Percentiles rank a stretch among this genome's conserved stretches.
Conservation (phyloP, 2,888 invertebrate species). For the Chymomyza fuscimana region DNA sequence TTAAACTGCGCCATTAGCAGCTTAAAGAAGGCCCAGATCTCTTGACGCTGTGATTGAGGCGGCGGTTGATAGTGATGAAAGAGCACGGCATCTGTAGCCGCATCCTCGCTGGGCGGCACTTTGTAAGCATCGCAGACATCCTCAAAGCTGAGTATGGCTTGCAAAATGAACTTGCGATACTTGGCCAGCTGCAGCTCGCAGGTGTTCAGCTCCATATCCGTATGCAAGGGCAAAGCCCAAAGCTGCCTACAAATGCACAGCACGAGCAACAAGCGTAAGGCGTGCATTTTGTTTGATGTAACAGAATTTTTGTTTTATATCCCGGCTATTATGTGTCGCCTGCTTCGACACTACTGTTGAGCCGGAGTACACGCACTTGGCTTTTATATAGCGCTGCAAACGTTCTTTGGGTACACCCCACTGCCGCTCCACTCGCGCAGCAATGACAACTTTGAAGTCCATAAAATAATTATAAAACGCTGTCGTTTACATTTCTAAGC, state of each 20-base stretch:
- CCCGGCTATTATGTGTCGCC: not conserved
- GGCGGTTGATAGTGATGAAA: constrained; percentile 68
- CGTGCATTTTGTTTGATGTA: constrained; percentile 23
- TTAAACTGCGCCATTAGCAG: constrained; percentile 77
- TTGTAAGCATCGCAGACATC: constrained; percentile 78
- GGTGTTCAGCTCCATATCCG: constrained; percentile 58
- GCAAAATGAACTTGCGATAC: constrained; percentile 75
- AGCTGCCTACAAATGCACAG: constrained; percentile 42
- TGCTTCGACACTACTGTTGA: not conserved
- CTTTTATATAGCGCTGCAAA: constrained; percentile 31
- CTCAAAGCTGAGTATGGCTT: constrained; percentile 77
- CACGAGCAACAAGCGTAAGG: constrained; percentile 49
- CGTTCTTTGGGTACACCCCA: constrained; percentile 35
- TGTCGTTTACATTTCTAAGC: constrained; percentile 68
- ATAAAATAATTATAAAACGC: constrained; percentile 74
- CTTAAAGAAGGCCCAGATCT: constrained; percentile 77
- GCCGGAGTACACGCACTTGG: not conserved
- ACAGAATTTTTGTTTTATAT: too few species aligned
- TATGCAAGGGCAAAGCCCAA: constrained; percentile 35
- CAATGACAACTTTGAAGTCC: constrained; percentile 63
- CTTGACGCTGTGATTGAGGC: constrained; percentile 67
- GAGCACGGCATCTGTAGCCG: constrained; percentile 35
- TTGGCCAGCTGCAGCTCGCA: constrained; percentile 76
- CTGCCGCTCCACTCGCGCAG: constrained; percentile 5
- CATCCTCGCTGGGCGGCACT: constrained; percentile 46